Base-by-base conservation (phyloP, 2,797 vertebrate species). In the Lepidocolaptes lacrymiger region DNA sequence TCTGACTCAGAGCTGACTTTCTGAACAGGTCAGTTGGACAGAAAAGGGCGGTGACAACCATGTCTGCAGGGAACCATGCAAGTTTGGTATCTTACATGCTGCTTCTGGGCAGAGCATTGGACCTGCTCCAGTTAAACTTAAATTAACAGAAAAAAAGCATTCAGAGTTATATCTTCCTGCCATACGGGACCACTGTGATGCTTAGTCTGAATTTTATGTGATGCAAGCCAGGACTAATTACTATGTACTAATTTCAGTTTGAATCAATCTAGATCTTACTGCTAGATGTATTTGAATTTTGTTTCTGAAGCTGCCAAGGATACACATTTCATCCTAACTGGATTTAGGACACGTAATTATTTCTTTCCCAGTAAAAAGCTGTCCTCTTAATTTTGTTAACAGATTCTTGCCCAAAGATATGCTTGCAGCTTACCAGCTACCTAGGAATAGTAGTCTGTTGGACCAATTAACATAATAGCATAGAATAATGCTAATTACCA, bases 1-100 rank as follows among this genome's bases (percentile, higher is more conserved):
- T 44, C 41, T 88, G 71, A 89, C 77, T 93, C 80, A 88, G 62
- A 95, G 63, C 51, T 76, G 73, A 48, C 76, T 93, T 90, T 90
- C 85, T 62, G 69, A 88, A 89, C 54, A 73, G 48, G 54, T 79
- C 86, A 85, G 68, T 28, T 86, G 49, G 34, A n/a, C 81, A 89
- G 48, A 76, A 93, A 81, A 85, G 75, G 82, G 85, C 26, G 46
- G 58, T 14, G 14, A 59, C 75, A 87, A 28, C 24, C 49, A 34
- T 6, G 48, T 77, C 85, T 68, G 36, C 89, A 93, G 88, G 93
- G 88, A 91, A 17, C 80, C 73, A 49, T 73, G 69, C 19, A 28
- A 59, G 48, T 28, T 85, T 55, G 61, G 39, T 36, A 5, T 66
- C 58, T 68, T 46, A 55, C 16, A 3, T 44, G n/a, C 78, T 68